A percentile compares a stretch with the other conserved stretches of the same genome.
These are phyloP conservation scores for Copsychus sechellarum DNA, from an alignment of 2,113 vertebrate genomes.

Conservation along the genomic window DNA sequence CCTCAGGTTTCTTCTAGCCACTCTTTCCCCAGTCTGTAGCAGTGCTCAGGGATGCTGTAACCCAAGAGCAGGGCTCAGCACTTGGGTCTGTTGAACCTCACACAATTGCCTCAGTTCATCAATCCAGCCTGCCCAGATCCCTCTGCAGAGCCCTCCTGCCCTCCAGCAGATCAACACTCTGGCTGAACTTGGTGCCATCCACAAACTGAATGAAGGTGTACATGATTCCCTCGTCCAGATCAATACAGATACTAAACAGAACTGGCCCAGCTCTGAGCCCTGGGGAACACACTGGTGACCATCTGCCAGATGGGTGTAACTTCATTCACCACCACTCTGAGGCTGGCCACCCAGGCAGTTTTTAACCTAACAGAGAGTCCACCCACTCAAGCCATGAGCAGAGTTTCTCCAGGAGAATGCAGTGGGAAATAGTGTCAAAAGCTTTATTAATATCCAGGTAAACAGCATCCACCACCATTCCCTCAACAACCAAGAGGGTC, in stretches of 20 bases:
- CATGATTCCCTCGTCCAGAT: fast-evolving
- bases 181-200: not conserved
- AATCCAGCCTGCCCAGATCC: not conserved
- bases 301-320: not conserved
- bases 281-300: not conserved
- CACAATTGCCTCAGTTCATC: not conserved
- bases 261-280: not conserved
- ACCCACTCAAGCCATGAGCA: not conserved
- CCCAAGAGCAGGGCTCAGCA: not conserved
- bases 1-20: not conserved
- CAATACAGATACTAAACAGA: not conserved
- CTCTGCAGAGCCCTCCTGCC: not conserved
- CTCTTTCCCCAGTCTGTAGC: not conserved
- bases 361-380: not conserved
- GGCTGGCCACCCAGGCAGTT: fast-evolving
- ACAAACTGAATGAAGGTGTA: not conserved
- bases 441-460: not conserved
- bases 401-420: not conserved
- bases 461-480: not conserved
- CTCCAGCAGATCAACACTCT: not conserved
- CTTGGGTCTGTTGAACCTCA: not conserved
- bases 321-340: not conserved
- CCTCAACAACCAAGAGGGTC: not conserved
- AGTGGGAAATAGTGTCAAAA: not conserved
- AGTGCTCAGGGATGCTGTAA: fast-evolving